phyloP scores from a whole-genome alignment of 2,888 invertebrate species.

The Sarcophaga variegata region DNA sequence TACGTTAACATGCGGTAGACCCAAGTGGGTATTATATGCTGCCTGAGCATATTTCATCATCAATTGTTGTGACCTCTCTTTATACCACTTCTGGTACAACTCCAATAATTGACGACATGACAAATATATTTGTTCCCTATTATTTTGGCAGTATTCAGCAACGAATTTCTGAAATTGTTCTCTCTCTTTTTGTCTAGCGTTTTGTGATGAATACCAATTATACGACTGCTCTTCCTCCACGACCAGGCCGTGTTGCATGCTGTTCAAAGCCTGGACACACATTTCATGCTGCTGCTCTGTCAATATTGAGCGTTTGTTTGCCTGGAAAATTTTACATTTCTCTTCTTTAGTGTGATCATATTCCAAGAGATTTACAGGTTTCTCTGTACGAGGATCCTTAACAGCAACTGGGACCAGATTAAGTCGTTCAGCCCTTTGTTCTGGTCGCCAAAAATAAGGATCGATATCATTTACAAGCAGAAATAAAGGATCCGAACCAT shows the following conservation, averaged over 20 bases:
- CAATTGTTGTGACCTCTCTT: slow-evolving; percentile 51
- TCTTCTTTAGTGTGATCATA: slow-evolving; percentile 71
- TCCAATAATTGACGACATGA: slow-evolving; percentile 71
- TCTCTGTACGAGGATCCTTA: slow-evolving; percentile 76
- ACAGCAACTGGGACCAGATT: slow-evolving; percentile 17
- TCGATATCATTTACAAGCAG: slow-evolving; percentile 75
- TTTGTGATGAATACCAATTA: slow-evolving; percentile 69
- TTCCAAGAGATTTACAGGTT: slow-evolving; percentile 47
- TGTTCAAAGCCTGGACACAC: slow-evolving; percentile 73
- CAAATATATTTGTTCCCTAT: slow-evolving; percentile 72
- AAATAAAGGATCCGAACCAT: slow-evolving; percentile 75
- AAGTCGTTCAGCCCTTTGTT: slow-evolving; percentile 35
- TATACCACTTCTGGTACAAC: slow-evolving; percentile 74
- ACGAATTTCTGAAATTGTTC: slow-evolving; percentile 72
- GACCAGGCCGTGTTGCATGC: slow-evolving; percentile 64
- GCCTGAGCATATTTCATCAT: slow-evolving; percentile 58
- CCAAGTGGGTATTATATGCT: slow-evolving; percentile 74
- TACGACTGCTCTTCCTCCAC: slow-evolving; percentile 71
- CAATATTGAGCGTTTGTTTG: slow-evolving; percentile 70
- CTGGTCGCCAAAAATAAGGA: slow-evolving; percentile 67
- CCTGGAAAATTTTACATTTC: slow-evolving; percentile 70
- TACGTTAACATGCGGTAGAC: slow-evolving; percentile 74
- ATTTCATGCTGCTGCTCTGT: slow-evolving; percentile 72
- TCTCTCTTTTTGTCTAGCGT: slow-evolving; percentile 72
- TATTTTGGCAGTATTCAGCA: slow-evolving; percentile 68